These are phyloP conservation scores for Cerceris ruficornis DNA, from an alignment of 2,888 invertebrate species.

Conservation along the genomic window DNA sequence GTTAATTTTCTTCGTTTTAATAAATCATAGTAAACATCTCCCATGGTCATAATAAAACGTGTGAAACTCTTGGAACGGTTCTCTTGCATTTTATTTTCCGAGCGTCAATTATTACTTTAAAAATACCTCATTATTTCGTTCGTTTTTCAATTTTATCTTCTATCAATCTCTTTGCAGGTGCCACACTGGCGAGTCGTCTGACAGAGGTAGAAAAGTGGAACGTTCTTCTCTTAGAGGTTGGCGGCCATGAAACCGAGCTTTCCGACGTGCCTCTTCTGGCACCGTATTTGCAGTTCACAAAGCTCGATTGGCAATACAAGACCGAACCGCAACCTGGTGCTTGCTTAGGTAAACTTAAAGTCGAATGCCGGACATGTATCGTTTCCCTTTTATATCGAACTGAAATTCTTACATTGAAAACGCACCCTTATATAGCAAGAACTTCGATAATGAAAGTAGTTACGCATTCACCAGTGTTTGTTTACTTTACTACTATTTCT, in stretches of 20 bases:
- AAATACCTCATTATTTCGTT: too few relatives aligned
- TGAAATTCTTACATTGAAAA: too few relatives aligned
- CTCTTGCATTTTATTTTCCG: too few relatives aligned
- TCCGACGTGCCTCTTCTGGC: slow-evolving; percentile 94
- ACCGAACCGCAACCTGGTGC: slow-evolving; percentile 92
- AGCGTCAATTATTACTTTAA: background rate
- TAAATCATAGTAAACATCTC: too few relatives aligned
- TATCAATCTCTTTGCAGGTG: slow-evolving; percentile 82
- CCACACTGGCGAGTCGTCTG: slow-evolving; percentile 92
- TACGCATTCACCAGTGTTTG: too few relatives aligned
- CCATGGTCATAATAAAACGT: too few relatives aligned
- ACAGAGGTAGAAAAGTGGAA: slow-evolving; percentile 91
- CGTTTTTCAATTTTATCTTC: too few relatives aligned
- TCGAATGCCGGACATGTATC: background rate
- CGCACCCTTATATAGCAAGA: too few relatives aligned
- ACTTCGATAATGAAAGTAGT: too few relatives aligned
- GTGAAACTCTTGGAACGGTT: too few relatives aligned
- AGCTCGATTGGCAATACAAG: slow-evolving; percentile 96
- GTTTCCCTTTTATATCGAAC: background rate
- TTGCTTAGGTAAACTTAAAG: slow-evolving; percentile 86
- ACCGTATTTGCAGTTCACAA: slow-evolving; percentile 92
- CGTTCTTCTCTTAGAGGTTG: slow-evolving; percentile 91
- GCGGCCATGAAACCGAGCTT: slow-evolving; percentile 95
- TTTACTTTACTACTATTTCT: too few relatives aligned
- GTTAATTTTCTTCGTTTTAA: too few relatives aligned